phyloP scores from a whole-genome alignment of 2,888 invertebrate genomes.

The Mythimna vitellina region DNA sequence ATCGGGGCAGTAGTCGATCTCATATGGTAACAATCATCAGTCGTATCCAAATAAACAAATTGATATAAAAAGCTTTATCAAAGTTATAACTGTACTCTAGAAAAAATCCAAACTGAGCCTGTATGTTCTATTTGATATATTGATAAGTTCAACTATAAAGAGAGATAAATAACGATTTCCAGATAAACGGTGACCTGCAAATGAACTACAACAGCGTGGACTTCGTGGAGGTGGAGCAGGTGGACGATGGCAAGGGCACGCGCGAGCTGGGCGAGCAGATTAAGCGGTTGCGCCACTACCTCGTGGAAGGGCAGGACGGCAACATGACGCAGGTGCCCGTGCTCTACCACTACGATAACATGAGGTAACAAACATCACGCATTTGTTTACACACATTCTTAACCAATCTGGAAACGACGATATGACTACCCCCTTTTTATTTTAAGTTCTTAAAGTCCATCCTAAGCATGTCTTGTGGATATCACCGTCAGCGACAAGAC shows the following conservation, averaged over 20 bases:
- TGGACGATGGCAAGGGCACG: constrained; percentile 92
- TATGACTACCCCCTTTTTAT: too few relatives aligned
- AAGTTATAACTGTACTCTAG: not conserved
- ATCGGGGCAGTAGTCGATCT: too few relatives aligned
- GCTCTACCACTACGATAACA: constrained; percentile 95
- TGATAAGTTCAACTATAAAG: not conserved
- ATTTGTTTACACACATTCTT: not conserved
- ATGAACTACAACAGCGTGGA: constrained; percentile 99
- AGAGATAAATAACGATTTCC: constrained; percentile 35
- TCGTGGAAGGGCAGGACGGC: constrained; percentile 93
- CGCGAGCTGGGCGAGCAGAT: constrained; percentile 92
- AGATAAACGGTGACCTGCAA: constrained; percentile 93
- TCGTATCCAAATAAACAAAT: too few relatives aligned
- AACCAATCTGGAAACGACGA: too few relatives aligned
- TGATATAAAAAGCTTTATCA: too few relatives aligned
- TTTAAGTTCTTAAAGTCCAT: too few relatives aligned
- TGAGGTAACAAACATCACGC: constrained; percentile 87
- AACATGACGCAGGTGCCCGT: constrained; percentile 92
- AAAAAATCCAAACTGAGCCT: not conserved
- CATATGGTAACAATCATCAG: too few relatives aligned
- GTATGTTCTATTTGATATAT: constrained; percentile 21
- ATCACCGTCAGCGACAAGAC: too few relatives aligned
- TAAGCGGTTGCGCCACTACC: constrained; percentile 91
- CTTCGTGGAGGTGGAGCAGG: constrained; percentile 97
- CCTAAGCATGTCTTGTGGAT: too few relatives aligned